Base-by-base conservation (phyloP, 2,888 invertebrate species). In the Ligdia adustata region DNA sequence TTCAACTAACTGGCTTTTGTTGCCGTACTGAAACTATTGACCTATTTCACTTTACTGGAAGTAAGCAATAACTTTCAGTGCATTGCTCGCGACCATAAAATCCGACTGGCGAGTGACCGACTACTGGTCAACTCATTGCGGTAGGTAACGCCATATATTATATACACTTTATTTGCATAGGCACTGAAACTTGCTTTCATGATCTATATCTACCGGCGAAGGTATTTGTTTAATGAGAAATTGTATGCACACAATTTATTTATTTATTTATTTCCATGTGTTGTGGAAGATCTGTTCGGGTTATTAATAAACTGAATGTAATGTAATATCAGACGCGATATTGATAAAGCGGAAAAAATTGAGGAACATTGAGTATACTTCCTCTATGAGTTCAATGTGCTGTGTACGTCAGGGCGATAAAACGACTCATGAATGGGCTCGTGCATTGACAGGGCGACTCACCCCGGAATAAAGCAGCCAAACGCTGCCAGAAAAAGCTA, bases 1-100 rank as follows among this genome's bases (percentile, higher is more conserved):
- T 86, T 85, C 77, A 76, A 81, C 83, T 81, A 77, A 83, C 85
- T 82, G 69, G 82, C 82, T 86, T 83, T 88, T 88, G 89, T 89
- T 87, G 81, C 85, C 75, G 83, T 69, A 78, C 87, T 89, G 89
- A 86, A 90, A 87, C 88, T 88, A 89, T 89, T 90, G 89, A 90
- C 89, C 89, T 86, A 90, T 86, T 87, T 90, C 76, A 79, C 79
- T 77, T 87, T 84, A 82, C 89, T 89, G 87, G 88, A 87, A 87
- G 82, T 83, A 85, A 84, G 87, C 80, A 79, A 87, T 89, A 87
- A 90, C 84, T 87, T 88, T 88, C 86, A 85, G 84, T 79, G 81
- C 83, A 83, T 70, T 69, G 81, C 75, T 80, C 78, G 77, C 71
- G 64, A 73, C 70, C 73, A 80, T 88, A 82, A 88, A 86, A 82